Conservation (phyloP, 1,140 invertebrate genomes). For the Ceratosolen solmsi region DNA sequence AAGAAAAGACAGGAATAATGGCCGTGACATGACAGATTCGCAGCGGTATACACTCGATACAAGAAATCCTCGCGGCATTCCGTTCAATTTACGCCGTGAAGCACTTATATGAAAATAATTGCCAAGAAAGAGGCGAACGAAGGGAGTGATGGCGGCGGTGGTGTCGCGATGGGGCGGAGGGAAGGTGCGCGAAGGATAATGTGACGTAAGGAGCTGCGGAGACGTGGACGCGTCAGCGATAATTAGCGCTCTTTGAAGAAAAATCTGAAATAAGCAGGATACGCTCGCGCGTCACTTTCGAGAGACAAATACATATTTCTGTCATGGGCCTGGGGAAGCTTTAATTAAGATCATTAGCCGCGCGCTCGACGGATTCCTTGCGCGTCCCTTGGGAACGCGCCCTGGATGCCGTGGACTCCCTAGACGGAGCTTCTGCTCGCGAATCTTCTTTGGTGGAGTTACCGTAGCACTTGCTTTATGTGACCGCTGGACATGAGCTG, state of each 20-base stretch:
- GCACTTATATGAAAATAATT: constrained; percentile 34
- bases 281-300: constrained; percentile 48
- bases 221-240: constrained; percentile 47
- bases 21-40: background rate
- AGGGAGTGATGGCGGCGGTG: constrained; percentile 28
- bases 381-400: constrained; percentile 62
- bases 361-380: constrained; percentile 62
- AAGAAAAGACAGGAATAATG: background rate
- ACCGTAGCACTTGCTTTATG: background rate
- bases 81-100: constrained; percentile 36
- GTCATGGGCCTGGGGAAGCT: constrained; percentile 56
- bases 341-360: constrained; percentile 72
- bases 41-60: background rate
- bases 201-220: background rate
- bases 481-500: background rate
- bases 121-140: background rate
- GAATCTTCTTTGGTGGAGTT: background rate
- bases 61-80: constrained; percentile 27
- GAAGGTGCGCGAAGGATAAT: background rate
- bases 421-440: background rate
- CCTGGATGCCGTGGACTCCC: constrained; percentile 22
- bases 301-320: constrained; percentile 26
- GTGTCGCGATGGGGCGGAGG: background rate
- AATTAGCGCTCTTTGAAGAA: constrained; percentile 51
- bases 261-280: background rate